Evolutionary conservation across 2,888 invertebrate genomes (phyloP).

Genomic region (Hemithea aestivaria): DNA sequence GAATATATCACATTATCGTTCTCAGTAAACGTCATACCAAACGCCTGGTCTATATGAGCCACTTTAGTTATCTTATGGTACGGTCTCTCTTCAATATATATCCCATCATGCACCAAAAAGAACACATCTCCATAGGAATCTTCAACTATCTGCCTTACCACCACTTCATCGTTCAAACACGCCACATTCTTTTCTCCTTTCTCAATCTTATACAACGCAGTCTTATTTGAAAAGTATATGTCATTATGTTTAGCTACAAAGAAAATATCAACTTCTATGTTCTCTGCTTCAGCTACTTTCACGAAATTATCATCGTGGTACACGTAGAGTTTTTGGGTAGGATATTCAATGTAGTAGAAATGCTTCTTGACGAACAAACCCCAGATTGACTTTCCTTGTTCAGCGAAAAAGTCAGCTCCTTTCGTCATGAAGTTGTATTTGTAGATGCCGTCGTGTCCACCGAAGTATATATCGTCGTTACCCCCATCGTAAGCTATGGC

Average conservation of each 20-base stretch:
- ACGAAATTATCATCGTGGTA: slow-evolving; percentile 50
- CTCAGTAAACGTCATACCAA: slow-evolving; percentile 61
- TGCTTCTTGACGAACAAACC: slow-evolving; percentile 51
- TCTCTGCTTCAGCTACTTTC: slow-evolving; percentile 47
- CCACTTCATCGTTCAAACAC: slow-evolving; percentile 46
- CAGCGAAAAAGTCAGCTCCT: slow-evolving; percentile 56
- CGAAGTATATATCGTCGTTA: slow-evolving; percentile 65
- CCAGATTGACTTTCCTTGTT: slow-evolving; percentile 64
- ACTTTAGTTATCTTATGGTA: slow-evolving; percentile 42
- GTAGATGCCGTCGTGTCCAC: slow-evolving; percentile 67
- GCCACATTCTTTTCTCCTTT: slow-evolving; percentile 31
- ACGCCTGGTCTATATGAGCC: slow-evolving; percentile 46
- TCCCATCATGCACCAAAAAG: slow-evolving; percentile 50
- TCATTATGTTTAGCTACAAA: slow-evolving; percentile 49
- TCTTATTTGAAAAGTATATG: slow-evolving; percentile 60
- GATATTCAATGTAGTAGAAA: slow-evolving; percentile 68
- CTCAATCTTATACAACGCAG: slow-evolving; percentile 61
- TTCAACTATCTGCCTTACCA: slow-evolving; percentile 54
- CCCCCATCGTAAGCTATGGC: slow-evolving; percentile 59
- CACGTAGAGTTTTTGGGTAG: slow-evolving; percentile 51
- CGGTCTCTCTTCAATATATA: slow-evolving; percentile 59
- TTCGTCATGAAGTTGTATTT: slow-evolving; percentile 59
- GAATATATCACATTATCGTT: slow-evolving; percentile 55
- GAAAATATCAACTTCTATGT: slow-evolving; percentile 58
- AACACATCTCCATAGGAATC: slow-evolving; percentile 59